Percentiles rank a stretch among this genome's conserved stretches.
Conservation (phyloP, 2,888 invertebrate genomes). For the Hypomecis punctinalis region DNA sequence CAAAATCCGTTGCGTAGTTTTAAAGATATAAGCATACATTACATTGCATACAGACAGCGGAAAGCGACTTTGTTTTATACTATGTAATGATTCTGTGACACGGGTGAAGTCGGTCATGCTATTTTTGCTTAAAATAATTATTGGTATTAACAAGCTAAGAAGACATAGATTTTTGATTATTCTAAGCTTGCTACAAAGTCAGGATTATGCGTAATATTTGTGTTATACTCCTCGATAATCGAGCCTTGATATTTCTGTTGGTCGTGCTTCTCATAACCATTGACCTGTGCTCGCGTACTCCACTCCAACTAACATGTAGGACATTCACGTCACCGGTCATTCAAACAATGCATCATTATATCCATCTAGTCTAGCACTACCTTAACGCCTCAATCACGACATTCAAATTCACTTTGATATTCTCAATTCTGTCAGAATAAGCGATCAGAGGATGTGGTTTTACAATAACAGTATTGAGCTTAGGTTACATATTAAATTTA, state of each 20-base stretch:
- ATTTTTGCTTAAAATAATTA: too few relatives aligned
- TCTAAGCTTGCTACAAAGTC: not conserved
- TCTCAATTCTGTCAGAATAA: conserved; percentile 69
- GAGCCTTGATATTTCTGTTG: conserved; percentile 74
- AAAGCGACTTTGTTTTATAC: too few relatives aligned
- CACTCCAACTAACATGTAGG: conserved; percentile 66
- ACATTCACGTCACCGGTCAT: conserved; percentile 53
- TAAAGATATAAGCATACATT: too few relatives aligned
- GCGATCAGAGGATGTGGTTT: conserved; percentile 59
- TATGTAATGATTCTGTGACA: too few relatives aligned
- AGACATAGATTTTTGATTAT: not conserved
- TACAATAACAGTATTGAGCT: conserved; percentile 58
- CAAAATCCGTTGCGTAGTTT: too few relatives aligned
- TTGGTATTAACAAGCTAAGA: too few relatives aligned
- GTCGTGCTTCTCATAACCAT: conserved; percentile 62
- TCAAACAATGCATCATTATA: conserved; percentile 76
- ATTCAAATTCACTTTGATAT: conserved; percentile 61
- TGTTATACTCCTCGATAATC: conserved; percentile 50
- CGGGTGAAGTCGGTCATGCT: too few relatives aligned
- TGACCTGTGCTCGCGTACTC: conserved; percentile 61
- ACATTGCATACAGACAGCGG: too few relatives aligned
- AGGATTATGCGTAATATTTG: conserved; percentile 25
- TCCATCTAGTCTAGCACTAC: conserved; percentile 41
- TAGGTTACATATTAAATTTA: conserved; percentile 53
- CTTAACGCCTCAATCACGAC: conserved; percentile 72